Base-by-base conservation (phyloP, 2,113 vertebrate species). In the Baryphthengus martii region DNA sequence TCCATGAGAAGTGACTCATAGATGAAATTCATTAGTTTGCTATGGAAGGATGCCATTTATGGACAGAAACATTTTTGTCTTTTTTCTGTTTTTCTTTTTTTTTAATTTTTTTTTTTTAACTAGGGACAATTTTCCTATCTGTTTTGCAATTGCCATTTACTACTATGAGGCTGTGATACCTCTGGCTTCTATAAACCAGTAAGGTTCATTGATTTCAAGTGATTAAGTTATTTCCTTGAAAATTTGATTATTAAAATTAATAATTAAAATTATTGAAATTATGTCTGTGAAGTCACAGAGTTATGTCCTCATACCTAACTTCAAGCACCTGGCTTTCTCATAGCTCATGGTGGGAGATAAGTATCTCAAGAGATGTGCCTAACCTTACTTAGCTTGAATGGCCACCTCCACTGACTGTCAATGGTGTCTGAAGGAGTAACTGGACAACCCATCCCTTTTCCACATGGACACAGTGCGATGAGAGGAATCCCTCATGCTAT, bases 1-100 rank as follows among this genome's bases (percentile, higher is more conserved):
- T 81, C 65, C 40, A n/a, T 71, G 72, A 78, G 89, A 93, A 94
- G 78, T 92, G 72, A 84, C 35, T 96, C 82, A 90, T 63, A 89
- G 82, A 96, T 65, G 63, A 94, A 95, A 85, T 86, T 86, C 33
- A 86, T 84, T 85, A 84, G 11, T 86, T 95, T 81, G 52, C 56
- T 29, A 71, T 84, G 49, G 85, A 93, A 92, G 26, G 76, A 70
- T 86, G 65, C 47, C 79, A 65, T 90, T 88, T 90, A 81, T 87
- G 49, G 90, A 40, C 68, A 94, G 88, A 88, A 90, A 49, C 20
- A 17, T 4, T 33, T 6, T 37, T 70, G n/a, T 79, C 44, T 31
- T 56, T 71, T n/a, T n/a, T n/a, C n/a, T n/a, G n/a, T n/a, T n/a
- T n/a, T n/a, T n/a, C n/a, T n/a, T 40, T 35, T 63, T 74, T 63